These are phyloP conservation scores for Taxidea taxus DNA, from an alignment of 2,113 vertebrate genomes.

Conservation along the genomic window DNA sequence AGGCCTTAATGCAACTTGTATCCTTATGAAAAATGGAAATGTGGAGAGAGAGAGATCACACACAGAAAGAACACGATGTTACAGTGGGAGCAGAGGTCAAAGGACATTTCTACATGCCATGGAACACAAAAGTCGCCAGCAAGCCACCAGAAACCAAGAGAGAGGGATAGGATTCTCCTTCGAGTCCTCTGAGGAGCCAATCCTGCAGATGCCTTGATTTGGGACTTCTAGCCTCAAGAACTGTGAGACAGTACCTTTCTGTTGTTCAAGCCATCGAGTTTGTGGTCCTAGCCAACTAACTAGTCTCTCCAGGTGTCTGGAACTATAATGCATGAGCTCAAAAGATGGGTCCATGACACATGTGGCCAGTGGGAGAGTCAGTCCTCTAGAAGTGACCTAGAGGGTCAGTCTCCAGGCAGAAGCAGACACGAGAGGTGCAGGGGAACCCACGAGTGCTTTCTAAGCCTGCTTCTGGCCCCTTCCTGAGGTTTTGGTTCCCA, in stretches of 20 bases:
- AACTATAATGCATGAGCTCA: not conserved
- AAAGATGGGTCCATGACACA: not conserved
- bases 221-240: not conserved
- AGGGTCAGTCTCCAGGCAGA: not conserved
- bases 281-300: not conserved
- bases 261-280: not conserved
- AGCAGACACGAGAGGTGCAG: not conserved
- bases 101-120: not conserved
- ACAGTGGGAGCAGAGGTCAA: not conserved
- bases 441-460: not conserved
- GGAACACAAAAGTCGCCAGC: not conserved
- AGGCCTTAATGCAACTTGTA: not conserved
- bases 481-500: not conserved
- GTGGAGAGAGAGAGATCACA: not conserved
- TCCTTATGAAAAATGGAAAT: not conserved
- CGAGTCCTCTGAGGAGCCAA: not conserved
- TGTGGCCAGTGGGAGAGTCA: not conserved
- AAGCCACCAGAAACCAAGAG: not conserved
- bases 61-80: no score
- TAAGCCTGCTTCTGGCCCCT: not conserved
- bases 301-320: no score
- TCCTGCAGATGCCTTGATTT: rapidly evolving
- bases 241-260: not conserved
- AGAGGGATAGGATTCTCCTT: not conserved
- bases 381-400: not conserved